Conservation (phyloP, 2,113 vertebrate species). For the Microcebus jonahi region DNA sequence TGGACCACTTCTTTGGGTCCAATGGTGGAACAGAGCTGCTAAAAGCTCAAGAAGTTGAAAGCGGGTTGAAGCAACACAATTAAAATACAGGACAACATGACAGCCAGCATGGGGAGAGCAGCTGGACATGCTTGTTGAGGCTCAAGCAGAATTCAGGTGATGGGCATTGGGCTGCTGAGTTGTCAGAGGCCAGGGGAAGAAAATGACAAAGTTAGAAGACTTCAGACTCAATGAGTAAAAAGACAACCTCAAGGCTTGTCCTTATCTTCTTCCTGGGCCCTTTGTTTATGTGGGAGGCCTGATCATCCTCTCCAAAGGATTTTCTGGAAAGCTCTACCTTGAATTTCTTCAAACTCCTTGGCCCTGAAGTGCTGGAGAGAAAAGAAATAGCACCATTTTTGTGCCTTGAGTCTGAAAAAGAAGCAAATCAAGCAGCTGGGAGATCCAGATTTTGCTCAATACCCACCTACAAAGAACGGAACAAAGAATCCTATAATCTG, state of each 20-base stretch:
- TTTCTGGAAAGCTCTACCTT: conserved; percentile 8
- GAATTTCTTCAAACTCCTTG: neutral
- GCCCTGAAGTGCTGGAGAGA: neutral
- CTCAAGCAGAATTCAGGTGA: neutral
- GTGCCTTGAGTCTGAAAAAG: conserved; percentile 11
- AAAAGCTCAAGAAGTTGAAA: neutral
- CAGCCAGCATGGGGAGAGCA: neutral
- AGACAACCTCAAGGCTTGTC: neutral
- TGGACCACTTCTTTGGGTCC: neutral
- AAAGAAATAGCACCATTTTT: neutral
- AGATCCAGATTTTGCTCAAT: conserved; percentile 64
- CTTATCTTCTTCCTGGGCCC: neutral
- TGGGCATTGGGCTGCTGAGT: neutral
- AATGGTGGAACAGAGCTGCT: neutral
- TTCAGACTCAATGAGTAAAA: neutral
- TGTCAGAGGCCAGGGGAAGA: neutral
- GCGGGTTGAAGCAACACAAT: neutral
- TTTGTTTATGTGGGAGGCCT: neutral
- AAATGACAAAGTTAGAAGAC: neutral
- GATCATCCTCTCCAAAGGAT: neutral
- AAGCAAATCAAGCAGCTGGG: conserved; percentile 41
- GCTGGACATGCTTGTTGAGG: neutral
- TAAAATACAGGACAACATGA: neutral
- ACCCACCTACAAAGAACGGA: conserved; percentile 55
- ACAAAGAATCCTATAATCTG: conserved; percentile 66